phyloP scores from a whole-genome alignment of 2,888 invertebrate species.

The Crioceris asparagi region DNA sequence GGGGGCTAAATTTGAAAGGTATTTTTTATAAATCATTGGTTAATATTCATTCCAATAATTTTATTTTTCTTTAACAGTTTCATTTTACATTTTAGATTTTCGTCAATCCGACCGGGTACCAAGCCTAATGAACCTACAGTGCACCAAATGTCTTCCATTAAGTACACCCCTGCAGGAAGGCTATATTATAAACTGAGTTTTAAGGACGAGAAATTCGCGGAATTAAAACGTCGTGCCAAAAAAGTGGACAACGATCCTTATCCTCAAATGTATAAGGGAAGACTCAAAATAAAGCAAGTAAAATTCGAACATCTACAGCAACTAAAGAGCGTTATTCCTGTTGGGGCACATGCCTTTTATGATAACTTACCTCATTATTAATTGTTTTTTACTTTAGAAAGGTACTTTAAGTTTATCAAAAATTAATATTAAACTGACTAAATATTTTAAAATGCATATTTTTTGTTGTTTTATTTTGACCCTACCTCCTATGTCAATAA shows the following conservation, averaged over 20 bases:
- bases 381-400: too few relatives aligned
- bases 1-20: conserved; percentile 1
- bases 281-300: background rate
- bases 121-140: background rate
- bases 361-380: too few relatives aligned
- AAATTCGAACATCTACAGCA: background rate
- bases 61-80: too few relatives aligned
- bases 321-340: conserved; percentile 1
- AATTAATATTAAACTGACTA: too few relatives aligned
- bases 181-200: conserved; percentile 2
- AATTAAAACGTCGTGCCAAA: background rate
- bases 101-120: conserved; percentile 4
- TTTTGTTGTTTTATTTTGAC: too few relatives aligned
- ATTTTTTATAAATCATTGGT: too few relatives aligned
- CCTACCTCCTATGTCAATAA: too few relatives aligned
- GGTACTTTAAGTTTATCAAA: too few relatives aligned
- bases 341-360: conserved; percentile 2
- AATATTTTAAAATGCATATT: too few relatives aligned
- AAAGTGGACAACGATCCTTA: background rate
- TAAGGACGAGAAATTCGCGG: background rate
- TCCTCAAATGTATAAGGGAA: background rate
- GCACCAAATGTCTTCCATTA: background rate
- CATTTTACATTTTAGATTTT: too few relatives aligned
- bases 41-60: too few relatives aligned
- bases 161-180: background rate